Conservation (phyloP, 92 coral and sea anemone genomes). For the Paramuricea clavata region DNA sequence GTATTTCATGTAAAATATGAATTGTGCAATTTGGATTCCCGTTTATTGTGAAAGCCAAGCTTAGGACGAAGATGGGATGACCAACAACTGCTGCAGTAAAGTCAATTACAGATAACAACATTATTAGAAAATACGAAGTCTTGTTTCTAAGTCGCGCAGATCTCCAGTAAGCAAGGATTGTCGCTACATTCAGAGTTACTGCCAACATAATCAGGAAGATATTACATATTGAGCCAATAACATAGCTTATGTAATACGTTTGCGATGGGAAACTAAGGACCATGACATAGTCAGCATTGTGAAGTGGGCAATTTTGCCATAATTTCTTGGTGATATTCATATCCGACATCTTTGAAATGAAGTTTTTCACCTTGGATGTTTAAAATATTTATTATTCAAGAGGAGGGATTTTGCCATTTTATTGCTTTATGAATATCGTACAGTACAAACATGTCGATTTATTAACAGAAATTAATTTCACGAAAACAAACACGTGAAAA, state of each 20-base stretch:
- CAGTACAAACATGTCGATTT: no score
- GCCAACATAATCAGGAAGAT: not conserved
- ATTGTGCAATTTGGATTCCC: not conserved
- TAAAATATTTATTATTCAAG: no score
- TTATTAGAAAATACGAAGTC: constrained; percentile 33
- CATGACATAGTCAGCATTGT: not conserved
- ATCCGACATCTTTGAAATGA: not conserved
- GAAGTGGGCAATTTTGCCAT: not conserved
- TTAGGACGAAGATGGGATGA: not conserved
- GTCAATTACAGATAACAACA: constrained; percentile 11
- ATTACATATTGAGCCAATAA: not conserved
- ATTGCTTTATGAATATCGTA: no score
- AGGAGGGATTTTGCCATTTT: no score
- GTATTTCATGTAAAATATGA: not conserved
- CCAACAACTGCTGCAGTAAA: not conserved
- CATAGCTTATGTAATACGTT: not conserved
- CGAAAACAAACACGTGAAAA: no score
- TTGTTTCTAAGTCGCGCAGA: constrained; percentile 13
- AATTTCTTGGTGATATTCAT: not conserved
- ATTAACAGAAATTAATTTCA: no score
- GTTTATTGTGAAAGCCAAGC: not conserved
- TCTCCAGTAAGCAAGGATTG: constrained; percentile 13
- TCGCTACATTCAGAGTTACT: not conserved
- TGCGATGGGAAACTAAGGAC: not conserved
- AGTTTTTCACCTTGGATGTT: no score